A percentile compares a stretch with the other conserved stretches of the same genome.
These are phyloP conservation scores for Lamprologus callipterus DNA, from an alignment of 2,113 vertebrate species.

Conservation along the genomic window DNA sequence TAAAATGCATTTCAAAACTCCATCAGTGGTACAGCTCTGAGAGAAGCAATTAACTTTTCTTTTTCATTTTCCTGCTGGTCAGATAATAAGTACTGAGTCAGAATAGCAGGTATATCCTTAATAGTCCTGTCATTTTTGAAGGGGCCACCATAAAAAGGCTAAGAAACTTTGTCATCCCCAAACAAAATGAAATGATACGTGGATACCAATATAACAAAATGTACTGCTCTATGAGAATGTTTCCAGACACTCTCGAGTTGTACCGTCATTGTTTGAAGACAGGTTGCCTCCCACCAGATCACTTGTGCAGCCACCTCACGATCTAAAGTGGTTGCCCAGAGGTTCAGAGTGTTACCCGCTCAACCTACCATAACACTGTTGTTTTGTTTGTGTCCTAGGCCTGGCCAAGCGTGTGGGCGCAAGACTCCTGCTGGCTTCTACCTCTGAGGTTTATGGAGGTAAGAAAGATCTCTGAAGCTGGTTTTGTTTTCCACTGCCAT, in stretches of 20 bases:
- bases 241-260: not conserved
- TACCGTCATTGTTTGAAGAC: not conserved
- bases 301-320: not conserved
- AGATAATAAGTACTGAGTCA: not conserved
- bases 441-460: slow-evolving; percentile 98
- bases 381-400: slow-evolving; percentile 63
- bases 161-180: not conserved
- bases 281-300: not conserved
- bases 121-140: not conserved
- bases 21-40: not conserved
- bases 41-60: not conserved
- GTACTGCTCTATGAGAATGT: not conserved
- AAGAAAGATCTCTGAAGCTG: slow-evolving; percentile 28
- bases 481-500: not conserved
- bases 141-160: not conserved
- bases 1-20: not conserved
- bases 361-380: not conserved
- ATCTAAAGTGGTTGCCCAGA: not conserved
- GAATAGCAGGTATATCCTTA: not conserved
- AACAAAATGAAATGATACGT: not conserved
- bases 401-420: slow-evolving; percentile 95
- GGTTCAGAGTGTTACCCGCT: not conserved
- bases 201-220: not conserved
- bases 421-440: slow-evolving; percentile 92
- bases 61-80: not conserved